These are phyloP conservation scores for Tupaia chinensis DNA, from an alignment of 2,113 vertebrate genomes.

Conservation along the genomic window DNA sequence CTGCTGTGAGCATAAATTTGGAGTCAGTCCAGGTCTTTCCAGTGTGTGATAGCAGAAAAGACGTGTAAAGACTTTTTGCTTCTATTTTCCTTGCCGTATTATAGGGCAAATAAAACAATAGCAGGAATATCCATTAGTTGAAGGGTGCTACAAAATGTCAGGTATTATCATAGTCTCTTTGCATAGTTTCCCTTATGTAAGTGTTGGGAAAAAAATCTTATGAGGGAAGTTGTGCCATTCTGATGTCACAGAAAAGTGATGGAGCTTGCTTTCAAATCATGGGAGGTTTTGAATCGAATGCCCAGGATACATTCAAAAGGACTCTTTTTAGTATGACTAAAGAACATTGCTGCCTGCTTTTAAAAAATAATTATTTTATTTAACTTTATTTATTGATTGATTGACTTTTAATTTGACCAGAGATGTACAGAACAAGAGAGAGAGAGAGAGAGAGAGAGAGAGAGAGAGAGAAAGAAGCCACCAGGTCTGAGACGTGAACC, in stretches of 20 bases:
- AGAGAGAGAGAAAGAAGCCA: too few species aligned
- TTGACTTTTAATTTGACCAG: too few species aligned
- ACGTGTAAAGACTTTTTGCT: conserved; percentile 14
- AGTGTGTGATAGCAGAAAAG: conserved; percentile 22
- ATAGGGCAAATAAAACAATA: not conserved
- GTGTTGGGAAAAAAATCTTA: not conserved
- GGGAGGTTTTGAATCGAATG: not conserved
- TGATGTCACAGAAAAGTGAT: not conserved
- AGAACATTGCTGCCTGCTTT: not conserved
- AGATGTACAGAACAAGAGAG: too few species aligned
- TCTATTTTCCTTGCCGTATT: not conserved
- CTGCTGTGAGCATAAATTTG: not conserved
- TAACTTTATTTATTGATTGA: too few species aligned
- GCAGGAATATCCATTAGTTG: not conserved
- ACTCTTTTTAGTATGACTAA: not conserved
- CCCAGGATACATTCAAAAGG: not conserved
- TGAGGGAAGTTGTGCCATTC: not conserved
- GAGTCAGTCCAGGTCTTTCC: not conserved
- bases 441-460: too few species aligned
- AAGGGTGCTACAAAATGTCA: not conserved
- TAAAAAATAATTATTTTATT: too few species aligned
- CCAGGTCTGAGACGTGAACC: too few species aligned
- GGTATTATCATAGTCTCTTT: not conserved
- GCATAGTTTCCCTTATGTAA: not conserved
- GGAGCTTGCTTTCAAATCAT: conserved; percentile 27